Base-by-base conservation (phyloP, 2,113 vertebrate species). In the Lampris megalopsis region DNA sequence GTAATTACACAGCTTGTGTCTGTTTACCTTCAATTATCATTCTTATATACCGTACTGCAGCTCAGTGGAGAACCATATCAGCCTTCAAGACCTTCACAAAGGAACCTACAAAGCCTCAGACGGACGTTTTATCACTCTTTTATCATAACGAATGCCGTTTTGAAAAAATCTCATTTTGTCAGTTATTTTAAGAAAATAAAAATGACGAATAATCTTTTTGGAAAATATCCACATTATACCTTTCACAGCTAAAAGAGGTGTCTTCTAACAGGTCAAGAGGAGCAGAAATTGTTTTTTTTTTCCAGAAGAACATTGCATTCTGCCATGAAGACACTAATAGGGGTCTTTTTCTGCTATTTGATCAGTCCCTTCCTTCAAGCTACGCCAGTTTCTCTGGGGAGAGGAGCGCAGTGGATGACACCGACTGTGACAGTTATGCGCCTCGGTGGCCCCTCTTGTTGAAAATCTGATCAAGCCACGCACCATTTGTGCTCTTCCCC, bases 251-350 rank as follows among this genome's bases (percentile, higher is more conserved):
- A 3, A 52, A 52, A 45, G 43, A 45, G 43, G 43, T 5, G 43
- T 1, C 1, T 60, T 64, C 7, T 36, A 67, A 2, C 56, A 76
- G 71, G 81, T 73, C 38, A 41, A 52, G 8, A 4, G 9, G 49
- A 1, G 11, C 49, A 13, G 64, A 57, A 58, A 6, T 56, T 48
- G 24, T 62, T 50, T 43, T 37, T 71, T 3, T 65, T 76, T 3
- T 13, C 47, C 9, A 13, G 63, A 53, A 63, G 4, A 54, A 38
- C 4, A 2, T 61, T 38, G 24, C 35, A 47, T 69, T 70, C 35
- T 52, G 54, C 50, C 5, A 24, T 41, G 58, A 73, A 50, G 62
- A 54, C 49, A 36, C 40, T 71, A 82, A 80, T 49, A 38, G 67
- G 66, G 54, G 57, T n/a, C 37, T 70, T 38, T 74, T 57, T 59